Percentiles rank a stretch among this genome's conserved stretches.
These are phyloP conservation scores for Gadus chalcogrammus DNA, from an alignment of 2,113 vertebrate genomes.

Conservation along the genomic window DNA sequence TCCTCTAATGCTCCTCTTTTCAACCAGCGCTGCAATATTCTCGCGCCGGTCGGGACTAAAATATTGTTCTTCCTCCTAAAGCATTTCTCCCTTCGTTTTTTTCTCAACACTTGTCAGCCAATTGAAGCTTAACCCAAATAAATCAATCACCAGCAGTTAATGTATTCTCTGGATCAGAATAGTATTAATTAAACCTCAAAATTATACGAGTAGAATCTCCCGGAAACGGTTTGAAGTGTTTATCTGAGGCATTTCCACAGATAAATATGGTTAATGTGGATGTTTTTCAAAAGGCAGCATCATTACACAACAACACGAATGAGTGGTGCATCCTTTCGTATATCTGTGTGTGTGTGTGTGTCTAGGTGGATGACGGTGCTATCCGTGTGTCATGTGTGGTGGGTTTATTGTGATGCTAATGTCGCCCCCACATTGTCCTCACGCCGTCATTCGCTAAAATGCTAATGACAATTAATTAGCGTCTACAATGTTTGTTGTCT, in stretches of 20 bases:
- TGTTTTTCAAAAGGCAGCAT: no score
- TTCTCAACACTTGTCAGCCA: conserved; percentile 35
- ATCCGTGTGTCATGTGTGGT: conserved; percentile 11
- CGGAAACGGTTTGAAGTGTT: conserved; percentile 20
- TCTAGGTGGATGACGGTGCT: conserved; percentile 2
- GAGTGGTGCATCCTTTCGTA: conserved; percentile 15
- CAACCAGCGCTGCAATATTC: conserved; percentile 56
- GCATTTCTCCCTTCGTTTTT: conserved; percentile 21
- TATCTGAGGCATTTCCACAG: conserved; percentile 27
- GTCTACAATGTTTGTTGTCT: conserved; percentile 32
- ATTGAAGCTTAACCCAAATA: conserved; percentile 74
- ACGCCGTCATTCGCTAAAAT: conserved; percentile 51
- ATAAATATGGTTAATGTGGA: no score
- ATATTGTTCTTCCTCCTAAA: conserved; percentile 57
- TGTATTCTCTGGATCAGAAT: conserved; percentile 53
- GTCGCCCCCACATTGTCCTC: conserved; percentile 26
- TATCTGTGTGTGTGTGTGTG: not conserved
- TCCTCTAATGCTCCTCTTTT: conserved; percentile 62
- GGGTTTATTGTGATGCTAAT: conserved; percentile 34
- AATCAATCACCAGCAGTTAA: conserved; percentile 65
- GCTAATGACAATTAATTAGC: conserved; percentile 60
- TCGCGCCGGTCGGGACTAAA: conserved; percentile 51
- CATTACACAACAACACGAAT: not conserved
- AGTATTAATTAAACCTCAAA: conserved; percentile 59
- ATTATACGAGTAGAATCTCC: conserved; percentile 26